phyloP scores from a whole-genome alignment of 2,113 vertebrate species.

The Orycteropus afer region DNA sequence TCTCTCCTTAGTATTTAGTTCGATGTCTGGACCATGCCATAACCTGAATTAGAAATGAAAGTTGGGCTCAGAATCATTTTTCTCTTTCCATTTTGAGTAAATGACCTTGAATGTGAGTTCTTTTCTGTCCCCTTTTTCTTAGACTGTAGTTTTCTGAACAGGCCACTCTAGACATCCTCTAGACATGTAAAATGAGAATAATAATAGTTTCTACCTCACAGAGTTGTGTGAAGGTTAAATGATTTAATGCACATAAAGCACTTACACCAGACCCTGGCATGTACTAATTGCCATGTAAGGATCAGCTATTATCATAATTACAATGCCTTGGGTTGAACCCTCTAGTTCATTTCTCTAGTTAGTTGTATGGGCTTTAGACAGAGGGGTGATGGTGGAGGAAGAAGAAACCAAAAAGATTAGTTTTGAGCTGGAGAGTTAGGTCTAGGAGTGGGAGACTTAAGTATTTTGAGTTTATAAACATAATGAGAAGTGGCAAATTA shows the following conservation, averaged over 20 bases:
- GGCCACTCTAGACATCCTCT: neutral
- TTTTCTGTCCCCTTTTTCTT: neutral
- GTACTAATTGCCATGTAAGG: slow-evolving; percentile 23
- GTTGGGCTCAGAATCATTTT: neutral
- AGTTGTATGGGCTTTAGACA: neutral
- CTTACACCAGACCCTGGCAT: slow-evolving; percentile 34
- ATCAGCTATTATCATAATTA: slow-evolving; percentile 47
- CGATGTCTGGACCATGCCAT: neutral
- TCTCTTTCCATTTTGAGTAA: neutral
- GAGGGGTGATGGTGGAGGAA: neutral
- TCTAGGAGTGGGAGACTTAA: neutral
- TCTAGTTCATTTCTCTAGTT: neutral
- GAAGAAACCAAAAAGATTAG: neutral
- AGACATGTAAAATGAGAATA: slow-evolving; percentile 18
- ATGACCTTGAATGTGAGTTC: neutral
- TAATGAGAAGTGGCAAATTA: neutral
- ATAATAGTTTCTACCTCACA: slow-evolving; percentile 1
- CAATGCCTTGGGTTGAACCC: neutral
- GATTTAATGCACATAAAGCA: slow-evolving; percentile 15
- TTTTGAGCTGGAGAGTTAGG: neutral
- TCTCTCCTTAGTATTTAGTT: neutral
- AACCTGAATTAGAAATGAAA: neutral
- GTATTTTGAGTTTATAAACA: neutral
- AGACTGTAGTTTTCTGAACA: neutral
- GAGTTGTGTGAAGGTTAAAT: slow-evolving; percentile 42